These are phyloP conservation scores for Sinosuthora webbiana DNA, from an alignment of 2,113 vertebrate species.

Conservation along the genomic window DNA sequence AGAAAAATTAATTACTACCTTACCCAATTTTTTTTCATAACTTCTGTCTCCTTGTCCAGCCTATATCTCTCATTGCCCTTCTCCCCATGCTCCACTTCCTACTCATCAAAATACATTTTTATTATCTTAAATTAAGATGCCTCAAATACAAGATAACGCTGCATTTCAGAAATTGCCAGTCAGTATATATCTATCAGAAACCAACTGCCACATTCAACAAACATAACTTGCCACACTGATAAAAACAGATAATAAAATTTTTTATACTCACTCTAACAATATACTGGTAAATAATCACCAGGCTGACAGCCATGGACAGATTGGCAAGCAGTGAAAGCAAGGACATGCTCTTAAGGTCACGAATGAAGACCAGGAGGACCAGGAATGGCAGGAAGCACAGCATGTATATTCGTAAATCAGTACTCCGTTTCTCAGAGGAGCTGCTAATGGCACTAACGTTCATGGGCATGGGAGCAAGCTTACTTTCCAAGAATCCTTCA, in stretches of 20 bases:
- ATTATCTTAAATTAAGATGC: not conserved
- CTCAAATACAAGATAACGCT: not conserved
- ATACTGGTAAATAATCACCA: slow-evolving; percentile 85
- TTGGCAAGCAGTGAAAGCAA: slow-evolving; percentile 82
- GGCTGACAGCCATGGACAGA: slow-evolving; percentile 84
- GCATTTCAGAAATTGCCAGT: not conserved
- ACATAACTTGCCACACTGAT: not conserved
- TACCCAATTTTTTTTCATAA: not conserved
- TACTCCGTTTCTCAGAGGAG: slow-evolving; percentile 54
- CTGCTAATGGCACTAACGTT: slow-evolving; percentile 44
- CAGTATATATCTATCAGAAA: not conserved
- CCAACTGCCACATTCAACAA: not conserved
- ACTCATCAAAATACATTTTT: not conserved
- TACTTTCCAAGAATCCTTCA: slow-evolving; percentile 76
- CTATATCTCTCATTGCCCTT: not conserved
- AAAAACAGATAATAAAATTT: not conserved
- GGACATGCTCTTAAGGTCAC: slow-evolving; percentile 83
- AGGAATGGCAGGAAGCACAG: slow-evolving; percentile 83
- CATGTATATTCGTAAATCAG: slow-evolving; percentile 86
- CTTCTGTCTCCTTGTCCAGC: not conserved
- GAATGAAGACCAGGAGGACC: slow-evolving; percentile 83
- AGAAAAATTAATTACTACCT: not conserved
- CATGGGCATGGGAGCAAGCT: not conserved
- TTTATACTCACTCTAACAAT: slow-evolving; percentile 77
- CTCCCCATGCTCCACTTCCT: not conserved